phyloP scores from a whole-genome alignment of 2,888 invertebrate species.

The Labia minor region DNA sequence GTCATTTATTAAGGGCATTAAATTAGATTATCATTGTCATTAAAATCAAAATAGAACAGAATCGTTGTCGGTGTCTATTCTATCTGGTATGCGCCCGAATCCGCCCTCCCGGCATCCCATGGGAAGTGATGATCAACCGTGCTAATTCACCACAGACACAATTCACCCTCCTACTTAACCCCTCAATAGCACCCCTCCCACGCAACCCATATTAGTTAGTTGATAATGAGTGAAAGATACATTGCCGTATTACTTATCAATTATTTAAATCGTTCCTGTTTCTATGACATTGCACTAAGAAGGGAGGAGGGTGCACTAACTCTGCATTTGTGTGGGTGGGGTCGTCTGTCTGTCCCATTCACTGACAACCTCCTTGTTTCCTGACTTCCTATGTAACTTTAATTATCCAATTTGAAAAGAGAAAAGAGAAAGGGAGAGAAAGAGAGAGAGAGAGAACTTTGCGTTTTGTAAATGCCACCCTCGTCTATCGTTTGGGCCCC shows the following conservation, averaged over 20 bases:
- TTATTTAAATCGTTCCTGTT: not conserved
- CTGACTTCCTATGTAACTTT: slow-evolving; percentile 6
- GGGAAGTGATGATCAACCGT: too few relatives aligned
- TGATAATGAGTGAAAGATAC: not conserved
- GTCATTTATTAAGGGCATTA: too few relatives aligned
- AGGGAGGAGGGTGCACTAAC: not conserved
- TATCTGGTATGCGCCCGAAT: too few relatives aligned
- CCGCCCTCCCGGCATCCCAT: too few relatives aligned
- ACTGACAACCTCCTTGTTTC: not conserved
- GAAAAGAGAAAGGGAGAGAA: not conserved
- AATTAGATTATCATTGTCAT: too few relatives aligned
- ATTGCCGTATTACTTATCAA: not conserved
- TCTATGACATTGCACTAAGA: not conserved
- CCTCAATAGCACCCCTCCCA: too few relatives aligned
- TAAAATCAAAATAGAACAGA: too few relatives aligned
- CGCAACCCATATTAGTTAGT: not conserved
- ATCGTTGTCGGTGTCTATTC: too few relatives aligned
- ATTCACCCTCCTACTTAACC: too few relatives aligned
- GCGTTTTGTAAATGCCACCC: not conserved
- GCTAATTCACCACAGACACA: too few relatives aligned
- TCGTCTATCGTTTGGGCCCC: too few relatives aligned
- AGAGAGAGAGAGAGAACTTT: not conserved
- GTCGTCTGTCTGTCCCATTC: not conserved
- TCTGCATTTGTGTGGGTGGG: too few relatives aligned
- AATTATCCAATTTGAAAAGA: not conserved